Base-by-base conservation (phyloP, 1,140 invertebrate species). In the Steinernema khuongi region DNA sequence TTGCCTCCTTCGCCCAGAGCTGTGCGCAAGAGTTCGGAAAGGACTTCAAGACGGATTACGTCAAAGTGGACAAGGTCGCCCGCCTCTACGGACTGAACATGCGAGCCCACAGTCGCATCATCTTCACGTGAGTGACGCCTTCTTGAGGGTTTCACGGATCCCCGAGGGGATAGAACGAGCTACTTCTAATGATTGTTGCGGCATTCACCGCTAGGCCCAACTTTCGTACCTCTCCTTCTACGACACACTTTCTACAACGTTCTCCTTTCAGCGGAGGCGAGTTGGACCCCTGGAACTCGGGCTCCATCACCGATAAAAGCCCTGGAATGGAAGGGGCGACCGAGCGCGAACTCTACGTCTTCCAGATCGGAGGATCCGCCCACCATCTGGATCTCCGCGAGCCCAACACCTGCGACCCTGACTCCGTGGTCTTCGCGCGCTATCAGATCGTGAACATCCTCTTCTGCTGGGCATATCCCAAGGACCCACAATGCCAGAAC, bases 261-360 rank as follows among this genome's bases (percentile, higher is more conserved):
- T 71, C 31, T 79, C 67, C 69, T 85, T 86, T 60, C 86, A 94
- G 92, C 79, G 94, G 94, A 86, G 93, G 94, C 11, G 84, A 92
- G 4, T 81, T 93, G 41, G 94, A 97, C 87, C 95, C 95, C 1
- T 97, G 94, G 95, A 91, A 91, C 44, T 90, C 90, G 77, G 94
- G 94, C 96, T n/a, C 80, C 4, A 68, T 73, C 67, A 71, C 41
- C 17, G 2, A 28, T 0, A 60, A 74, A 11, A 11, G 73, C 26
- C 71, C 71, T 26, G 73, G 73, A 70, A 32, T 32, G 32, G 70
- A 68, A 17, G 66, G 22, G 19, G 68, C 67, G 28, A 19, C 71
- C 17, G 72, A 11, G 7, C 71, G 36, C 29, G 74, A 72, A 68
- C 67, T 77, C 31, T 77, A 75, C 43, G 69, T 71, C 0, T 11